Conservation (phyloP, 2,113 vertebrate genomes). For the Tylochromis polylepis region DNA sequence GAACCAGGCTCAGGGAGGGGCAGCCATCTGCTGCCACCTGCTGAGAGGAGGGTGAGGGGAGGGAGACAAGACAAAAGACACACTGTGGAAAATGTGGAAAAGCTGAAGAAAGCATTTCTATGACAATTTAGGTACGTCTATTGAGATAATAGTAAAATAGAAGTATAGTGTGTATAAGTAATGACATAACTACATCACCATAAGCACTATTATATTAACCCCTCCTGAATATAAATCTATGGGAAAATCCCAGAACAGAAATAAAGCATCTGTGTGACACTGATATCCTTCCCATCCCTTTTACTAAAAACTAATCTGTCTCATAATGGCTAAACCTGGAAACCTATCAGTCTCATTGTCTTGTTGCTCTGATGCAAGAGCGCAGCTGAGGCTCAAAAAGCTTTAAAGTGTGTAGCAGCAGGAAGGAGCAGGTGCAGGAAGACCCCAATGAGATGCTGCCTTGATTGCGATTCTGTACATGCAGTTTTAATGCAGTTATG, state of each 20-base stretch:
- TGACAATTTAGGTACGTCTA: too few relatives aligned
- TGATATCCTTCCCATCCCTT: not conserved
- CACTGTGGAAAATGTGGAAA: not conserved
- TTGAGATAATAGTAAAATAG: not conserved
- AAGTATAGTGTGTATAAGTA: not conserved
- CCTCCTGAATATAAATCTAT: not conserved
- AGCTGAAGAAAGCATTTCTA: not conserved
- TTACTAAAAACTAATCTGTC: rapidly evolving
- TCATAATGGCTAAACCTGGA: not conserved
- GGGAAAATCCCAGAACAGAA: not conserved
- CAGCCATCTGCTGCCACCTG: not conserved
- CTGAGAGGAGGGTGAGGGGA: not conserved
- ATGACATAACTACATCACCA: rapidly evolving
- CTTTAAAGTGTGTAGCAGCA: not conserved
- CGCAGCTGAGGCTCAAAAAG: not conserved
- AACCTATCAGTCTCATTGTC: not conserved
- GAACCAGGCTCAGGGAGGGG: not conserved
- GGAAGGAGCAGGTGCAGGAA: not conserved
- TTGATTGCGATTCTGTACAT: not conserved
- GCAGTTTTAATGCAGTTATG: not conserved
- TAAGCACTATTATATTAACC: not conserved
- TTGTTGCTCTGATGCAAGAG: not conserved
- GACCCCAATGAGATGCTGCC: not conserved
- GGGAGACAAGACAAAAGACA: not conserved
- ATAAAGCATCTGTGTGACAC: not conserved